Base-by-base conservation (phyloP, 2,888 invertebrate genomes). In the Yponomeuta sedellus region DNA sequence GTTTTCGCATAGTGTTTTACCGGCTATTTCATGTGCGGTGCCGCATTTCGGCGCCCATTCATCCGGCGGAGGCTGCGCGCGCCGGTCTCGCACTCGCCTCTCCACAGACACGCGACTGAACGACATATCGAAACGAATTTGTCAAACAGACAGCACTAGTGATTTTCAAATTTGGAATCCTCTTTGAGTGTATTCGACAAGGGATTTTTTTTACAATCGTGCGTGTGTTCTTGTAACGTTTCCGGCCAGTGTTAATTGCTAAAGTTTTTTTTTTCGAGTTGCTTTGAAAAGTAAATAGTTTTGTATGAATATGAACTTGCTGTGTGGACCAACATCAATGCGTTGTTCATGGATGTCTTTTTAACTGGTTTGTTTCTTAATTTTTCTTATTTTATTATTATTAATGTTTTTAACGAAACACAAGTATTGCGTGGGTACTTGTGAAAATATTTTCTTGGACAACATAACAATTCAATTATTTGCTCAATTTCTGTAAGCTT, bases 291-390 rank as follows among this genome's bases (percentile, higher is more conserved):
- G 78, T 78, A 81, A 77, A 82, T 77, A 74, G 72, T 76, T 72
- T 79, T 80, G 82, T 71, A 86, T 85, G 86, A 89, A 89, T 85
- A 91, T 91, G 91, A 86, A 89, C 91, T 91, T 90, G 86, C 82
- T 82, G 78, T 76, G 81, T 83, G 88, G 86, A 89, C 78, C 84
- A 75, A 85, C 83, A 81, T 90, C 90, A 90, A 88, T 91, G 91
- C 86, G 79, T 87, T 91, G 88, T 91, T 91, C 90, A 91, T 91
- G 91, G 91, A 91, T 91, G 89, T 91, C 86, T 85, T 88, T 86
- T 89, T 90, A 89, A 91, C 83, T 81, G 91, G 91, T 91, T 87
- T 84, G 91, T 69, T 79, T 79, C 2, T 25, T 58, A 2, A 58
- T 57, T 44, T 64, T 62, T 22, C 59, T 52, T 25, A 52, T 52